Conservation (phyloP, 2,113 vertebrate species). For the Motacilla tschutschensis region DNA sequence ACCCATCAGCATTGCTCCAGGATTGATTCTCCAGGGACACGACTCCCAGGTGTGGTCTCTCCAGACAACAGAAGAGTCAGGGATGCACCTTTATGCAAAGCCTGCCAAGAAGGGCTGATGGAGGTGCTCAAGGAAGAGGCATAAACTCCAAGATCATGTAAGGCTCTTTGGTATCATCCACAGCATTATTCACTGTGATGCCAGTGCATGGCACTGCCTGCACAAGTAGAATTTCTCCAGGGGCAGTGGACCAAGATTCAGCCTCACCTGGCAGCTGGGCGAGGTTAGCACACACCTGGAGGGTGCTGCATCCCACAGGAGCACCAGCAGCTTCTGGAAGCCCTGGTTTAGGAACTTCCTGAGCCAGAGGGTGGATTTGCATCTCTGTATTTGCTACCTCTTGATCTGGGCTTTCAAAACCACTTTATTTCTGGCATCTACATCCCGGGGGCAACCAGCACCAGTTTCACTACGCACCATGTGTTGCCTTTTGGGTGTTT, state of each 20-base stretch:
- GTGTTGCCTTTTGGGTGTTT: background rate
- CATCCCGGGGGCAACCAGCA: background rate
- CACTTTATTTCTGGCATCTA: conserved; percentile 12
- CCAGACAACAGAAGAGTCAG: background rate
- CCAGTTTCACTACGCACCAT: background rate
- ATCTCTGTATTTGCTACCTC: conserved; percentile 23
- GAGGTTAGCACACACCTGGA: background rate
- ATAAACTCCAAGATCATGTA: background rate
- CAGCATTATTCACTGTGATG: accelerated
- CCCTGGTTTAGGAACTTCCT: conserved; percentile 46
- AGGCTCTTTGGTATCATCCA: background rate
- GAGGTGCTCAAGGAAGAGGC: background rate
- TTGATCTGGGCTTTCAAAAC: conserved; percentile 26
- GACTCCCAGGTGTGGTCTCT: background rate
- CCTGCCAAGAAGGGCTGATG: background rate
- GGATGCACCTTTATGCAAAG: background rate
- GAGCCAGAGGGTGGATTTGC: conserved; percentile 38
- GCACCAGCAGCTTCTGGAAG: conserved; percentile 20
- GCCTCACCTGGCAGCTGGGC: background rate
- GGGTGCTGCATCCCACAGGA: background rate
- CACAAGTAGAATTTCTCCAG: background rate
- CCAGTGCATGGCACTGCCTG: background rate
- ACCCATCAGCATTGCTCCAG: background rate
- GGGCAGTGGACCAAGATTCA: background rate
- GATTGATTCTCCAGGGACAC: background rate